Evolutionary conservation across 37 sponge, comb jelly and placozoan species (phyloP).

Genomic region (Ephydatia muelleri): DNA sequence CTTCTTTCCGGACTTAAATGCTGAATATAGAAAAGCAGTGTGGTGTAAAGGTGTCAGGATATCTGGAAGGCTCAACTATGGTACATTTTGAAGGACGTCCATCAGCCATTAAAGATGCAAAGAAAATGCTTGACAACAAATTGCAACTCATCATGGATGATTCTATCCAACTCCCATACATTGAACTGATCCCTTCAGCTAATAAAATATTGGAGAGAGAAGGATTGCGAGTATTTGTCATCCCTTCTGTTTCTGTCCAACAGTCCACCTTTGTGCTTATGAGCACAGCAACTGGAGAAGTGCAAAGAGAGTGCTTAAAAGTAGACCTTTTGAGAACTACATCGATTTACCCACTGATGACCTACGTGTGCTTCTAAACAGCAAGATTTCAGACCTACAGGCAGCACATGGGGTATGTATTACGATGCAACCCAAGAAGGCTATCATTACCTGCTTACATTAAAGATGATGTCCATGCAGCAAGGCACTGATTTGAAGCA

Average conservation of each 20-base stretch:
- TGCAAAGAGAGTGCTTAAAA: neutral
- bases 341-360: neutral
- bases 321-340: constrained; percentile 3
- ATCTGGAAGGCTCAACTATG: neutral
- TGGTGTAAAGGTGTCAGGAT: neutral
- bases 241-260: neutral
- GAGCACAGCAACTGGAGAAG: neutral
- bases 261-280: neutral
- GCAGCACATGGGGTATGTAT: neutral
- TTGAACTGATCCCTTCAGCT: neutral
- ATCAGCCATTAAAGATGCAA: neutral
- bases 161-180: neutral
- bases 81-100: neutral
- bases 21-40: neutral
- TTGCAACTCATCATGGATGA: neutral
- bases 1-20: neutral
- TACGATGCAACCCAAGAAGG: neutral
- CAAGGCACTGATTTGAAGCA: neutral
- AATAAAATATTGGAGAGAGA: neutral
- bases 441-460: neutral
- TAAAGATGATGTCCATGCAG: neutral
- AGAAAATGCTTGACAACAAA: neutral
- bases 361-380: neutral
- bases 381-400: neutral
- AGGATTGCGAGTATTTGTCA: neutral